These are phyloP conservation scores for Himalopsyche anomala DNA, from an alignment of 2,888 invertebrate species.

Conservation along the genomic window DNA sequence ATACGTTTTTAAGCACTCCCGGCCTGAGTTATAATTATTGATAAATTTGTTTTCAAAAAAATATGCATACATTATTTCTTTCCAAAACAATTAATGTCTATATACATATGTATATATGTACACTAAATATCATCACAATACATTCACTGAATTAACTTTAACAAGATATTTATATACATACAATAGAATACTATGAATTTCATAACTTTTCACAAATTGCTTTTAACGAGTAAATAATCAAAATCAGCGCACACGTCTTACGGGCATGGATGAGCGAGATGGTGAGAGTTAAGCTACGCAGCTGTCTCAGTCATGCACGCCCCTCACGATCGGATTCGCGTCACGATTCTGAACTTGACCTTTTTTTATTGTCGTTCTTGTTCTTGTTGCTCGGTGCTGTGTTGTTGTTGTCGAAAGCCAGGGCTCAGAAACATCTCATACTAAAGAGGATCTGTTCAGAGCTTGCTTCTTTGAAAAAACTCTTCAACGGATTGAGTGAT, in stretches of 20 bases:
- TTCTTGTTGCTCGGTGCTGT: constrained; percentile 34
- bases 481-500: too few species aligned
- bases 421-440: not conserved
- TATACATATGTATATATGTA: too few species aligned
- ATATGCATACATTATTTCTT: too few species aligned
- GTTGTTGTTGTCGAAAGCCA: constrained; percentile 47
- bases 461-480: not conserved
- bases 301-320: constrained; percentile 42
- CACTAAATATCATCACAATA: too few species aligned
- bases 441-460: not conserved
- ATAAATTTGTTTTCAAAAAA: too few species aligned
- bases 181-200: too few species aligned
- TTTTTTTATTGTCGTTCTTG: constrained; percentile 52
- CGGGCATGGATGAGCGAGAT: not conserved
- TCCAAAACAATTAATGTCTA: too few species aligned
- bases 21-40: too few species aligned
- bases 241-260: constrained; percentile 47
- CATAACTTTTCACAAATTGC: not conserved
- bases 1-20: too few species aligned
- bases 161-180: too few species aligned
- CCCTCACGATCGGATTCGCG: constrained; percentile 58
- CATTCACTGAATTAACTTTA: too few species aligned
- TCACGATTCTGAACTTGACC: constrained; percentile 62
- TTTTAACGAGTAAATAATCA: constrained; percentile 44
- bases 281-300: not conserved